These are phyloP conservation scores for Dusona sp. DNA, from an alignment of 2,888 invertebrate genomes.

Conservation along the genomic window DNA sequence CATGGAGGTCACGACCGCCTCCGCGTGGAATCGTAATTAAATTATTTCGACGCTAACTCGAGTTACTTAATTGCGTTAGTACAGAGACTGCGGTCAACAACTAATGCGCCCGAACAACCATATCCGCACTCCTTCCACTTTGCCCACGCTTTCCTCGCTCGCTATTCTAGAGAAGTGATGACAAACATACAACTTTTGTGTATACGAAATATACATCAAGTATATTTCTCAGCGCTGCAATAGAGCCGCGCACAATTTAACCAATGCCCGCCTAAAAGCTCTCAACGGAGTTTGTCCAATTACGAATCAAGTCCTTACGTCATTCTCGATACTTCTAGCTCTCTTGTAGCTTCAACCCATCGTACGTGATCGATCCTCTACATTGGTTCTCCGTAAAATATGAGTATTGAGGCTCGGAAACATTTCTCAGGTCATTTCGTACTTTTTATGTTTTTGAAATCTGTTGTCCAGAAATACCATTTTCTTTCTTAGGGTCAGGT, in stretches of 20 bases:
- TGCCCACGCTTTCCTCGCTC: conserved; percentile 20
- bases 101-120: conserved; percentile 64
- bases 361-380: not conserved
- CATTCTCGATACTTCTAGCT: not conserved
- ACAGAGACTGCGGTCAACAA: conserved; percentile 69
- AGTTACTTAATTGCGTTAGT: conserved; percentile 70
- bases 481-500: no score
- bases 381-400: not conserved
- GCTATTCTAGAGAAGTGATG: conserved; percentile 15
- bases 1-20: conserved; percentile 33
- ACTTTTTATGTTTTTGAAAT: no score
- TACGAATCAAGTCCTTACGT: not conserved
- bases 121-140: conserved; percentile 23
- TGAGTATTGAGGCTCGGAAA: not conserved
- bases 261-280: not conserved
- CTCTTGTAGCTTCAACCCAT: not conserved
- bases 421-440: no score
- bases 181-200: conserved; percentile 43
- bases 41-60: conserved; percentile 70
- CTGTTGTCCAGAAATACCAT: no score
- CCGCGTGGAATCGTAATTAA: conserved; percentile 65
- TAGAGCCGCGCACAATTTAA: not conserved
- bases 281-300: not conserved
- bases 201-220: not conserved
- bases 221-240: not conserved